phyloP scores from a whole-genome alignment of 2,113 vertebrate genomes.

The Hylia prasina region DNA sequence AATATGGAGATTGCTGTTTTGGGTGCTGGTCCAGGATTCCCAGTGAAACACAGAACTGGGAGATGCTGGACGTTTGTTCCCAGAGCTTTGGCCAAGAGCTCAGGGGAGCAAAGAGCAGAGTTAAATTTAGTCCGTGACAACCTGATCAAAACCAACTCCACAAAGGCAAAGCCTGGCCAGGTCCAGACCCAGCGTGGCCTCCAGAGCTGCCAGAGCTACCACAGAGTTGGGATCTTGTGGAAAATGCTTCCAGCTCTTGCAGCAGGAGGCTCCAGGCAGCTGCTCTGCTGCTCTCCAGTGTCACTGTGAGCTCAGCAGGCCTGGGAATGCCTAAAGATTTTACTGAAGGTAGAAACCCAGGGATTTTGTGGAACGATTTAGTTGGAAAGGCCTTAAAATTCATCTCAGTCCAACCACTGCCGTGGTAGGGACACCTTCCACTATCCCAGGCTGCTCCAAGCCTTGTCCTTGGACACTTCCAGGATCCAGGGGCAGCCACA shows the following conservation, averaged over 20 bases:
- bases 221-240: not conserved
- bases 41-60: not conserved
- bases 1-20: not conserved
- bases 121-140: slow-evolving; percentile 44
- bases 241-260: not conserved
- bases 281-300: not conserved
- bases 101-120: not conserved
- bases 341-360: not conserved
- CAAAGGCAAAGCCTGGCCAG: not conserved
- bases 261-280: not conserved
- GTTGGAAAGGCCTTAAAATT: not conserved
- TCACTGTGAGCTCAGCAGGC: not conserved
- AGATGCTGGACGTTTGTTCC: not conserved
- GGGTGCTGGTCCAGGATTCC: not conserved
- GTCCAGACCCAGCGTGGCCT: not conserved
- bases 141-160: slow-evolving; percentile 10
- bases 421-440: not conserved
- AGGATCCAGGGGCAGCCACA: not conserved
- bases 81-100: not conserved
- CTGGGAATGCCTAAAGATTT: not conserved
- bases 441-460: accelerated
- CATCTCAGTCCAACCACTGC: accelerated
- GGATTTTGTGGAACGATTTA: not conserved
- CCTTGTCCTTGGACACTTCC: accelerated
- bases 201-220: slow-evolving; percentile 34